Conservation (phyloP, 2,888 invertebrate species). For the Scelioninae gen. 2 region DNA sequence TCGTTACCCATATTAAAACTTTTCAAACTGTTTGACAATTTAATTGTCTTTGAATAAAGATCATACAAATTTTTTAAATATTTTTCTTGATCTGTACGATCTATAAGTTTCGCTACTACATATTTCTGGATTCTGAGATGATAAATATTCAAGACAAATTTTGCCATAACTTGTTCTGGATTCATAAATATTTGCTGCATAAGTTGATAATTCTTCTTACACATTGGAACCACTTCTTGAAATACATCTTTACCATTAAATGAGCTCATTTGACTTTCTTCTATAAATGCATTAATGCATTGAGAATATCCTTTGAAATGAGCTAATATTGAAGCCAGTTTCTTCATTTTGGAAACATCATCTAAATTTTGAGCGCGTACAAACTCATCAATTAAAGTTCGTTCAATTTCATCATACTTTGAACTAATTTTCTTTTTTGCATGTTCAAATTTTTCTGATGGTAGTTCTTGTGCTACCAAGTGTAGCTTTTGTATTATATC, state of each 20-base stretch:
- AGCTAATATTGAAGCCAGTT: constrained; percentile 91
- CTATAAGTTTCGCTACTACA: constrained; percentile 87
- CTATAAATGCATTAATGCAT: constrained; percentile 97
- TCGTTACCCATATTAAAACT: constrained; percentile 87
- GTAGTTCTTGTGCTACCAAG: constrained; percentile 95
- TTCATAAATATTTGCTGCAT: constrained; percentile 94
- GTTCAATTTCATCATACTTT: constrained; percentile 93
- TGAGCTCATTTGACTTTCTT: constrained; percentile 94
- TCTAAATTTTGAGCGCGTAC: constrained; percentile 90
- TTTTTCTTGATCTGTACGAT: constrained; percentile 88
- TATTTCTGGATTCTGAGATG: constrained; percentile 92
- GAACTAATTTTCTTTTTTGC: constrained; percentile 90
- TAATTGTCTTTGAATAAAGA: constrained; percentile 89
- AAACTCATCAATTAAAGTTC: constrained; percentile 95
- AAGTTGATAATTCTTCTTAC: constrained; percentile 88
- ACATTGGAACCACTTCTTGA: constrained; percentile 90
- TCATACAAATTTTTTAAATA: constrained; percentile 93
- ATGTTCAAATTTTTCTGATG: constrained; percentile 89
- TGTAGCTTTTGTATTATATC: constrained; percentile 98
- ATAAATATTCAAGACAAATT: constrained; percentile 97
- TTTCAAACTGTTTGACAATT: constrained; percentile 84
- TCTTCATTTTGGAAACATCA: constrained; percentile 92
- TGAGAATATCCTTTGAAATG: constrained; percentile 98
- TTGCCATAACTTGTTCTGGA: constrained; percentile 98
- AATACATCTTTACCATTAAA: constrained; percentile 93